Evolutionary conservation across 2,113 vertebrate genomes (phyloP).

Genomic region (Alaudala cheleensis): DNA sequence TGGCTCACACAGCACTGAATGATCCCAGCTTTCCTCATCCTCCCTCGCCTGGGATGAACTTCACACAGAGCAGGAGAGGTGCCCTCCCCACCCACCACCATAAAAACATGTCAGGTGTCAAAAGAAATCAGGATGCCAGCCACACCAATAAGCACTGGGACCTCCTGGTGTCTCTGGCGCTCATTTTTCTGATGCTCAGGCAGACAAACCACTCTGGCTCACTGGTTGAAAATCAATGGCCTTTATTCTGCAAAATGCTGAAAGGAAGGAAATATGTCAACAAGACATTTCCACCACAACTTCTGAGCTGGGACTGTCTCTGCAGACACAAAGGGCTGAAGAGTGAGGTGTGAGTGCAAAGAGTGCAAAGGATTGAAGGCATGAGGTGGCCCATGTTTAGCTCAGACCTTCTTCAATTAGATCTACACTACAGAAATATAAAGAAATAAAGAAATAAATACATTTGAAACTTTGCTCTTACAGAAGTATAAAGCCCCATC

Average conservation of each 20-base stretch:
- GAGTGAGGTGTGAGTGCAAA: no score
- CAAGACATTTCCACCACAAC: not conserved
- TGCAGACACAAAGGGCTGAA: not conserved
- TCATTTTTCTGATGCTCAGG: not conserved
- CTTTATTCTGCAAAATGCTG: not conserved
- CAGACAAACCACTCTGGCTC: not conserved
- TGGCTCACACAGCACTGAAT: not conserved
- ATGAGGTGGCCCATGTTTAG: not conserved
- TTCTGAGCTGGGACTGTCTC: not conserved
- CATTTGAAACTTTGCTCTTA: not conserved
- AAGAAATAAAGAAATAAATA: not conserved
- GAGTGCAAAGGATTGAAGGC: not conserved
- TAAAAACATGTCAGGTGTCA: not conserved
- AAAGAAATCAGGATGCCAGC: not conserved
- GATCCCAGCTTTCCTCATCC: accelerated
- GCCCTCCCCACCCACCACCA: not conserved
- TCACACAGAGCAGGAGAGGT: not conserved
- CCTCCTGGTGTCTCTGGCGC: not conserved
- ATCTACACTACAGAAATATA: not conserved
- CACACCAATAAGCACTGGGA: not conserved
- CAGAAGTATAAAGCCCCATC: not conserved
- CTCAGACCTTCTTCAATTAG: not conserved
- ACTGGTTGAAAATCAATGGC: not conserved
- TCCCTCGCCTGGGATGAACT: not conserved
- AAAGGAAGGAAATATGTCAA: not conserved